phyloP scores from a whole-genome alignment of 2,797 vertebrate genomes.

The Pipistrellus nathusii region DNA sequence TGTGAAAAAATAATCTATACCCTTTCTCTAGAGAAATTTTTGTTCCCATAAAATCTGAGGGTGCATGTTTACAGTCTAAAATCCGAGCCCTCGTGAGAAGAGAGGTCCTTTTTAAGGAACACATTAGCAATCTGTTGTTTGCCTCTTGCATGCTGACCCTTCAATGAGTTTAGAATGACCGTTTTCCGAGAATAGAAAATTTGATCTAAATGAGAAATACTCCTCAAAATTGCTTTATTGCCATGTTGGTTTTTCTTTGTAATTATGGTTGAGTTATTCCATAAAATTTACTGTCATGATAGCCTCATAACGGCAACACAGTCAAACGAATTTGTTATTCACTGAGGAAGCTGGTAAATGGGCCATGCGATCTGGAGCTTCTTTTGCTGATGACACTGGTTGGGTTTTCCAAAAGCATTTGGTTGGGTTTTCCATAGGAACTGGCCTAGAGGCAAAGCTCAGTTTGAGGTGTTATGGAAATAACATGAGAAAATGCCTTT shows the following conservation, averaged over 20 bases:
- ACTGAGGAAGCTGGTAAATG: constrained; percentile 69
- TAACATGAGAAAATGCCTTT: constrained; percentile 85
- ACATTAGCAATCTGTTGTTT: constrained; percentile 11
- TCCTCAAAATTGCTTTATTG: constrained; percentile 79
- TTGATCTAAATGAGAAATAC: constrained; percentile 67
- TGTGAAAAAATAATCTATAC: neutral
- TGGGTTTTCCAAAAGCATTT: constrained; percentile 80
- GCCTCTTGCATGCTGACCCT: constrained; percentile 60
- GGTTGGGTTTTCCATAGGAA: constrained; percentile 81
- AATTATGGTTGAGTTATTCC: constrained; percentile 79
- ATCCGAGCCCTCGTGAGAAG: neutral
- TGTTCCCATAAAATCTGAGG: constrained; percentile 48
- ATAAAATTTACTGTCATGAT: constrained; percentile 71
- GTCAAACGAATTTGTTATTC: constrained; percentile 70
- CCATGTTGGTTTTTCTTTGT: constrained; percentile 77
- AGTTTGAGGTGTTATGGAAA: constrained; percentile 83
- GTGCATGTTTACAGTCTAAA: constrained; percentile 25
- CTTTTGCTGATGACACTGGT: constrained; percentile 69
- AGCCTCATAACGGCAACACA: constrained; percentile 60
- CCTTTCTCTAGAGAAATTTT: neutral
- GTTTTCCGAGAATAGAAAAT: constrained; percentile 77
- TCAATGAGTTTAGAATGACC: constrained; percentile 54
- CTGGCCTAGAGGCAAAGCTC: constrained; percentile 74
- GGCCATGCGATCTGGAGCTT: constrained; percentile 56
- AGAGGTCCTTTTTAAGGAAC: constrained; percentile 57